Evolutionary conservation across 2,888 invertebrate species (phyloP).

Genomic region (Orchesellides sinensis): DNA sequence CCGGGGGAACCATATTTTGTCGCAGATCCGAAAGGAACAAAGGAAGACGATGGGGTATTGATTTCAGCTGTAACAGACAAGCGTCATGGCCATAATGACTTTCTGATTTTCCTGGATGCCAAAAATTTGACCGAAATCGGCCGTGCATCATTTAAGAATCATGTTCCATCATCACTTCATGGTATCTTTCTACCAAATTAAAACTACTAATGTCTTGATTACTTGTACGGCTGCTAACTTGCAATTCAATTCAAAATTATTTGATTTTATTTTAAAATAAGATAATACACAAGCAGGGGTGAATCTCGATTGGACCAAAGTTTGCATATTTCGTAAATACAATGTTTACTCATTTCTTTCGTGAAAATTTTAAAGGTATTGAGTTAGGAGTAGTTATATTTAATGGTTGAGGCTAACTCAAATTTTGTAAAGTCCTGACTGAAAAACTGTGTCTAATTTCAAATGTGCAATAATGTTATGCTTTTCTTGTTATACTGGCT

Average conservation of each 20-base stretch:
- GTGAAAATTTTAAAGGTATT: too few species aligned
- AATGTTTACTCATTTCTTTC: too few species aligned
- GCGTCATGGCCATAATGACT: constrained; percentile 8
- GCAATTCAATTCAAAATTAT: too few species aligned
- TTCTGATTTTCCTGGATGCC: constrained; percentile 41
- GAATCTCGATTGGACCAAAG: too few species aligned
- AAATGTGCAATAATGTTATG: too few species aligned
- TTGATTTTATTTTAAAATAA: not conserved
- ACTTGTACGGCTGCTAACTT: not conserved
- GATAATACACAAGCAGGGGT: not conserved
- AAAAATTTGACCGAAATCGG: constrained; percentile 22
- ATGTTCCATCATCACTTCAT: constrained; percentile 34
- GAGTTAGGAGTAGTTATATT: too few species aligned
- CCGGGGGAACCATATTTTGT: constrained; percentile 40
- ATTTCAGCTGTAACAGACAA: constrained; percentile 30
- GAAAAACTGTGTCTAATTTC: too few species aligned
- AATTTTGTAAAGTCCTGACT: too few species aligned
- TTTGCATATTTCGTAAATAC: not conserved
- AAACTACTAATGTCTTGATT: not conserved
- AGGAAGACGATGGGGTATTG: constrained; percentile 54
- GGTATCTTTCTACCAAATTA: constrained; percentile 42
- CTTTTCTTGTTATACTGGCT: too few species aligned
- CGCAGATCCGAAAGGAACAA: constrained; percentile 33
- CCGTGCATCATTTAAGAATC: constrained; percentile 34
- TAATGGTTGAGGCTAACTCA: too few species aligned